Conservation (phyloP, 2,888 invertebrate species). For the Tetragnatha montana region DNA sequence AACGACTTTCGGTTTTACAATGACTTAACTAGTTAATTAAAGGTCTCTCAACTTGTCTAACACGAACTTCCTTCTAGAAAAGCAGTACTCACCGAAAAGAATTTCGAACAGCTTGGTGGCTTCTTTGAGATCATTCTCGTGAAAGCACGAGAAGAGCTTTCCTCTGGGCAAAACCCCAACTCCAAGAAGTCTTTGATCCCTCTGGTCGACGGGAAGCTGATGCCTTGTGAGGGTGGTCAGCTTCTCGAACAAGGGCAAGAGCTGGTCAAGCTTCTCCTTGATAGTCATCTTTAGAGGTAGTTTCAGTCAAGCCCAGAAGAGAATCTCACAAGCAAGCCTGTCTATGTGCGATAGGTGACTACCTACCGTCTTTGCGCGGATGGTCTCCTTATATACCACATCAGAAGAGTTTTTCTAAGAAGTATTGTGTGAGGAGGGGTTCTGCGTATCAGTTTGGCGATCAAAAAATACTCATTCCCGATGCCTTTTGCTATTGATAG, state of each 20-base stretch:
- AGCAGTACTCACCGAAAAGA: slow-evolving; percentile 80
- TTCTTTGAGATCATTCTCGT: slow-evolving; percentile 83
- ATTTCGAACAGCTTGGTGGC: slow-evolving; percentile 84
- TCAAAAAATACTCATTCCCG: neutral
- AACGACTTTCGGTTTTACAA: no score
- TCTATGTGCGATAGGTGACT: slow-evolving; percentile 21
- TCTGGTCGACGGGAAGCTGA: slow-evolving; percentile 51
- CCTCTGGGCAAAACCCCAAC: slow-evolving; percentile 79
- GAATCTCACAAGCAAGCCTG: slow-evolving; percentile 34
- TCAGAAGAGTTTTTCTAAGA: slow-evolving; percentile 1
- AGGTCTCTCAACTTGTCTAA: no score
- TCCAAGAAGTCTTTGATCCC: slow-evolving; percentile 52
- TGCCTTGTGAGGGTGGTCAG: slow-evolving; percentile 58
- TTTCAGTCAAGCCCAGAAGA: neutral
- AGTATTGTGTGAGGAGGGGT: slow-evolving; percentile 23
- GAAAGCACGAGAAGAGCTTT: slow-evolving; percentile 85
- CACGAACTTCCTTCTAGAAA: no score
- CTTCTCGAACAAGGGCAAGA: slow-evolving; percentile 67
- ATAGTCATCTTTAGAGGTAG: slow-evolving; percentile 42
- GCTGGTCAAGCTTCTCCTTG: slow-evolving; percentile 54
- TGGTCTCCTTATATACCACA: slow-evolving; percentile 14
- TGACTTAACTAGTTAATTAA: no score
- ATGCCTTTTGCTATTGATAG: slow-evolving; percentile 19
- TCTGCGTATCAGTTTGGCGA: neutral
- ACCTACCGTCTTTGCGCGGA: neutral